Evolutionary conservation across 2,797 vertebrate genomes (phyloP), one percentile per base, ranked within the genome.

Genomic region (Thamnophis elegans): DNA sequence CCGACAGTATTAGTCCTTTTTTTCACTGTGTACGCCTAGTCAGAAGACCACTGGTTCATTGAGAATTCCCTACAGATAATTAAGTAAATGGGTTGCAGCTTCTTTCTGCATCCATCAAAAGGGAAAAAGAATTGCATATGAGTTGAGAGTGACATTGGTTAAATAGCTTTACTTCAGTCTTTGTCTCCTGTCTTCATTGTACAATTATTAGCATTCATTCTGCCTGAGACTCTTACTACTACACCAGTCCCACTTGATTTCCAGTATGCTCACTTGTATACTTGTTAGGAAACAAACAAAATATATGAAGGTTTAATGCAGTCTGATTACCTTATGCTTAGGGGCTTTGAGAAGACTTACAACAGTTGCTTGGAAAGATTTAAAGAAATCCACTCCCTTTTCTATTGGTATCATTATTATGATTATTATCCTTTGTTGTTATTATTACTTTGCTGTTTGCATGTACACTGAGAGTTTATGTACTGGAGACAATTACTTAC

Each of bases 161-260:
- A 93, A 94, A 91, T 28, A 73, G 26, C 4, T 87, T 95, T 94
- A 96, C 94, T 91, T 95, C 96, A 94, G 93, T 95, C 94, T 95
- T 95, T 94, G 91, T 94, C 94, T 96, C 93, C 94, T 93, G 54
- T 93, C 95, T 95, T 94, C 93, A 92, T 93, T 96, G 53, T 90
- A 93, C 92, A 96, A 93, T 95, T 94, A 95, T 95, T 94, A 96
- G 93, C 94, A 93, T 92, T 96, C 91, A 86, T 94, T 95, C 96
- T 94, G 53, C n/a, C 65, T 78, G 94, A 87, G 47, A 90, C 93
- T 93, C 94, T 95, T 92, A 87, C 94, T 55, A 93, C 93, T 92
- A 92, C 93, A 95, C 91, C 65, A 92, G 87, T 95, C 95, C 89
- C 87, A 95, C 93, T 92, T 8, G 55, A 94, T 95, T 96, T 94